phyloP scores from a whole-genome alignment of 2,888 invertebrate species.

The Caenorhabditis sp. region DNA sequence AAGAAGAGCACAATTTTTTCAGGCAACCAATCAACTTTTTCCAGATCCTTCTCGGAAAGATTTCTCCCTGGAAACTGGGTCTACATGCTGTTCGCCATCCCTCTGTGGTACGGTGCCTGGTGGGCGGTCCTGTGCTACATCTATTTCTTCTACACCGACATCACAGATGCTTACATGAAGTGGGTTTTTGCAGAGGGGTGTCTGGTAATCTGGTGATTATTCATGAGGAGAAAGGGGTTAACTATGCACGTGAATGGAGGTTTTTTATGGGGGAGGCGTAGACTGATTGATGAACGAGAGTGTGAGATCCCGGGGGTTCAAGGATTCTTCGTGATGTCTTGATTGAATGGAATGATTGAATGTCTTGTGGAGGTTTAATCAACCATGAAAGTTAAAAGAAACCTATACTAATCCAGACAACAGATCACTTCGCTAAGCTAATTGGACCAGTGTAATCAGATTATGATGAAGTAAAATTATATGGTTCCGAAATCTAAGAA shows the following conservation, averaged over 20 bases:
- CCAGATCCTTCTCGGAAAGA: slow-evolving; percentile 22
- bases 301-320: no score
- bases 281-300: no score
- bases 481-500: no score
- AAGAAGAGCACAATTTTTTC: not conserved
- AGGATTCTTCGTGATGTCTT: no score
- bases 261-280: no score
- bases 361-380: not conserved
- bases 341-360: not conserved
- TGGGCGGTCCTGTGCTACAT: slow-evolving; percentile 57
- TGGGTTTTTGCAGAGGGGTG: slow-evolving; percentile 22
- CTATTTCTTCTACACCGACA: slow-evolving; percentile 33
- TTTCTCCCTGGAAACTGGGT: slow-evolving; percentile 41
- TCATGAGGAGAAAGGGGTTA: not conserved
- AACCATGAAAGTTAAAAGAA: no score
- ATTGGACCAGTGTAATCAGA: no score
- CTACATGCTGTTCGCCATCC: slow-evolving; percentile 42
- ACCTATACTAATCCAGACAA: no score
- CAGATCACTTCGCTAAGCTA: no score
- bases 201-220: not conserved
- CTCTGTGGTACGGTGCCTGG: slow-evolving; percentile 50
- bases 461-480: no score
- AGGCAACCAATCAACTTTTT: not conserved
- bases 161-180: slow-evolving; percentile 54
- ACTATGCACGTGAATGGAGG: no score